phyloP scores from a whole-genome alignment of 2,797 vertebrate genomes.

The Epinephelus malabaricus region DNA sequence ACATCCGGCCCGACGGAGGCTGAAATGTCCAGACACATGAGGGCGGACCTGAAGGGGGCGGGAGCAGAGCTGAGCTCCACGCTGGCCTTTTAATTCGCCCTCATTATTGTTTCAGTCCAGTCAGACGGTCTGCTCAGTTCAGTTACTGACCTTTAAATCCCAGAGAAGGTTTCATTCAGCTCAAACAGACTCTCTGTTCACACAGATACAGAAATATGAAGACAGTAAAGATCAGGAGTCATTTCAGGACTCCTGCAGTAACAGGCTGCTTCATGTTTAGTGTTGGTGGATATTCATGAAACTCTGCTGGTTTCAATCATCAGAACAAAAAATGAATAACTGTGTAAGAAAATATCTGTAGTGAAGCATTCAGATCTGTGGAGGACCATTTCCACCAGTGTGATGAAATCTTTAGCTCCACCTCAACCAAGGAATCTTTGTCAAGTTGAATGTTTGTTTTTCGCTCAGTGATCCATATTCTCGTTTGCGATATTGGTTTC shows the following conservation, averaged over 20 bases:
- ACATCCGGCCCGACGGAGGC: slow-evolving; percentile 25
- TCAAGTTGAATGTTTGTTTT: too few relatives aligned
- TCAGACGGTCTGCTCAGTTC: neutral
- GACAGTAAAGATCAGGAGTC: neutral
- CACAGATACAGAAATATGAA: neutral
- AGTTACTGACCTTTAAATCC: slow-evolving; percentile 28
- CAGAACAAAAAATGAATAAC: too few relatives aligned
- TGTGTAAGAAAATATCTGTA: too few relatives aligned
- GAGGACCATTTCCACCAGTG: too few relatives aligned
- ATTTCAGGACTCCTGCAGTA: neutral
- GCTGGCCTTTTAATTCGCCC: slow-evolving; percentile 13
- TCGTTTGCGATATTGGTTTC: too few relatives aligned
- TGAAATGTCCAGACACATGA: slow-evolving; percentile 42
- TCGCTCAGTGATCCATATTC: too few relatives aligned
- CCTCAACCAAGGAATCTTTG: too few relatives aligned
- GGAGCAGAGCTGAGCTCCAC: neutral
- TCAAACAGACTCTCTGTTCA: neutral
- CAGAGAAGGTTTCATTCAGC: neutral
- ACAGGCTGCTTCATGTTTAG: neutral
- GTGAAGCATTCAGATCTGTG: too few relatives aligned
- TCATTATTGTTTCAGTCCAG: neutral
- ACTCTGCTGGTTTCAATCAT: too few relatives aligned
- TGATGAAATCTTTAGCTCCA: too few relatives aligned
- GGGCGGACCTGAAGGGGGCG: slow-evolving; percentile 1
- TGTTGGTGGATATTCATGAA: neutral